Evolutionary conservation across 2,888 invertebrate species (phyloP).

Genomic region (Hirtodrosophila histrioides): DNA sequence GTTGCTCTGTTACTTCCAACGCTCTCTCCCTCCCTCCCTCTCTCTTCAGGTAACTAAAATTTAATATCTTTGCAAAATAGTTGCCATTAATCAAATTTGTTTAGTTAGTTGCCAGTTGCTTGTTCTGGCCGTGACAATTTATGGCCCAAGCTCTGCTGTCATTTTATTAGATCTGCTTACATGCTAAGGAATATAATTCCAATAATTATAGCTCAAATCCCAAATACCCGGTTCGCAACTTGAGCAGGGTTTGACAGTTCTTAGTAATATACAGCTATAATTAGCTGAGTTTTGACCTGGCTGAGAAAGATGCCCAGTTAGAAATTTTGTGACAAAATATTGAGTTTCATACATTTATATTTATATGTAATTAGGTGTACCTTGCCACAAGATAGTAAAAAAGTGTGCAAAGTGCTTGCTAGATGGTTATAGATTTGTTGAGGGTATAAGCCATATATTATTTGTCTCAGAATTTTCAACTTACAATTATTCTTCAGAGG

Average conservation of each 20-base stretch:
- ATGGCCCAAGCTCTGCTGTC: constrained; percentile 21
- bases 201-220: constrained; percentile 10
- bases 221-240: constrained; percentile 4
- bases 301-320: too few relatives aligned
- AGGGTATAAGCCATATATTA: too few relatives aligned
- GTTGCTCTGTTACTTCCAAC: not conserved
- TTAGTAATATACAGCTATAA: constrained; percentile 10
- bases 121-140: constrained; percentile 31
- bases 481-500: too few relatives aligned
- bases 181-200: constrained; percentile 10
- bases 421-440: too few relatives aligned
- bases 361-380: too few relatives aligned
- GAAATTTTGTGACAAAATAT: too few relatives aligned
- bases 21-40: not conserved
- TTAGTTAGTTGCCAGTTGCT: constrained; percentile 26
- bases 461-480: too few relatives aligned
- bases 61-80: constrained; percentile 59
- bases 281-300: constrained; percentile 14
- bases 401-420: too few relatives aligned
- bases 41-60: constrained; percentile 28
- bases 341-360: too few relatives aligned
- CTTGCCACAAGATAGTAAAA: too few relatives aligned
- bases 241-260: constrained; percentile 43
- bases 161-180: constrained; percentile 48
- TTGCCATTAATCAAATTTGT: constrained; percentile 67